Percentiles rank a stretch among this genome's conserved stretches.
These are phyloP conservation scores for Chloropsis hardwickii DNA, from an alignment of 2,113 vertebrate species.

Conservation along the genomic window DNA sequence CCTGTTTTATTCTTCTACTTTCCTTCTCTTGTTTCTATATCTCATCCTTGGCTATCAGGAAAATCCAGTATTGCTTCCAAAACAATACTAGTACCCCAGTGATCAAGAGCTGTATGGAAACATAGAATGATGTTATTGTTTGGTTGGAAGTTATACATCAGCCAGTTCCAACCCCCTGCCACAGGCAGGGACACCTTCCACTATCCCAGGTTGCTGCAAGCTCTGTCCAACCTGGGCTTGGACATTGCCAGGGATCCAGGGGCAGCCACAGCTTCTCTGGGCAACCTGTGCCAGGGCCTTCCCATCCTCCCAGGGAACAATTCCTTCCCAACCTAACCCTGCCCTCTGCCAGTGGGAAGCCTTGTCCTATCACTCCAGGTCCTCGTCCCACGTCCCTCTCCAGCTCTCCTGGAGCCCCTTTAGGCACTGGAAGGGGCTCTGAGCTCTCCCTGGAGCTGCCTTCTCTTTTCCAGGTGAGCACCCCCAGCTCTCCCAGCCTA, in stretches of 20 bases:
- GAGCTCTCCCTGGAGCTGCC: accelerated
- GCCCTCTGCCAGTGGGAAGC: not conserved
- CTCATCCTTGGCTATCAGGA: not conserved
- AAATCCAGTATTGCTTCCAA: not conserved
- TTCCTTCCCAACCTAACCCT: not conserved
- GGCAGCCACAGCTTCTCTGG: not conserved
- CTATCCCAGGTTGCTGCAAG: accelerated
- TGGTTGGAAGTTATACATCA: not conserved
- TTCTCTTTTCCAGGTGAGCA: not conserved
- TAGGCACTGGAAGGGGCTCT: not conserved
- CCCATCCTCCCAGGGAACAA: accelerated
- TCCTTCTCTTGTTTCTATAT: not conserved
- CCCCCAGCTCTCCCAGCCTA: not conserved
- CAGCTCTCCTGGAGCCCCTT: not conserved
- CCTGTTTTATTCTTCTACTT: not conserved
- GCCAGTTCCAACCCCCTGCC: not conserved
- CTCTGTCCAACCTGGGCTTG: accelerated
- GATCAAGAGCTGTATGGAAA: not conserved
- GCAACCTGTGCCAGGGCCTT: not conserved
- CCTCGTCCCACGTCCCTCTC: accelerated
- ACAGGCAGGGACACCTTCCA: not conserved
- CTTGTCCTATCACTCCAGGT: not conserved
- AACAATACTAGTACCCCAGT: not conserved
- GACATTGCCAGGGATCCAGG: not conserved
- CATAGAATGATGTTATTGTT: not conserved